Conservation (phyloP, 1,140 invertebrate species). For the Drosophila prosaltans region DNA sequence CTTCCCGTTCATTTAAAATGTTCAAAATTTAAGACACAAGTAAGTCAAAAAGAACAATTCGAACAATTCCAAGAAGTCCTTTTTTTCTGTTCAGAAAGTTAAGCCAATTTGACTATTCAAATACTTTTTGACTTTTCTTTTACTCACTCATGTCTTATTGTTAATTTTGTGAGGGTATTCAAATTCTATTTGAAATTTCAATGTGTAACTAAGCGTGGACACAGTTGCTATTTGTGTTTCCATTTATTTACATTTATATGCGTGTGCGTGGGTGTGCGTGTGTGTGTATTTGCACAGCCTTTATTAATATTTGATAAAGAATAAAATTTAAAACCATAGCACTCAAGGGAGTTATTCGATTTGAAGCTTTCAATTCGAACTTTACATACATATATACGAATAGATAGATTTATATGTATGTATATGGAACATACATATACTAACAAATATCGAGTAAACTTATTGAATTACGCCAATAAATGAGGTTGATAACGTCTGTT, state of each 20-base stretch:
- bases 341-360: constrained; percentile 23
- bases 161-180: constrained; percentile 20
- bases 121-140: background rate
- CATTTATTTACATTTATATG: constrained; percentile 9
- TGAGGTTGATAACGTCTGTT: background rate
- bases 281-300: constrained; percentile 29
- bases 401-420: background rate
- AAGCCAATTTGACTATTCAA: background rate
- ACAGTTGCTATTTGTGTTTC: constrained; percentile 24
- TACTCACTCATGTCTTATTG: background rate
- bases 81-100: background rate
- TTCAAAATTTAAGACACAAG: background rate
- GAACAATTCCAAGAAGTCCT: background rate
- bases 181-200: constrained; percentile 6
- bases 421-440: background rate
- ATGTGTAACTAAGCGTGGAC: constrained; percentile 23
- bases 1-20: background rate
- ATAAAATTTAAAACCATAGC: constrained; percentile 51
- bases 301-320: constrained; percentile 57
- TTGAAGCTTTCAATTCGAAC: constrained; percentile 13
- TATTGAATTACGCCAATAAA: constrained; percentile 19
- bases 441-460: background rate
- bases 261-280: constrained; percentile 16
- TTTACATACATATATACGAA: constrained; percentile 9
- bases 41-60: too few species aligned